Evolutionary conservation across 2,797 vertebrate species (phyloP), one percentile per base, ranked within the genome.

Genomic region (Moxostoma hubbsi): DNA sequence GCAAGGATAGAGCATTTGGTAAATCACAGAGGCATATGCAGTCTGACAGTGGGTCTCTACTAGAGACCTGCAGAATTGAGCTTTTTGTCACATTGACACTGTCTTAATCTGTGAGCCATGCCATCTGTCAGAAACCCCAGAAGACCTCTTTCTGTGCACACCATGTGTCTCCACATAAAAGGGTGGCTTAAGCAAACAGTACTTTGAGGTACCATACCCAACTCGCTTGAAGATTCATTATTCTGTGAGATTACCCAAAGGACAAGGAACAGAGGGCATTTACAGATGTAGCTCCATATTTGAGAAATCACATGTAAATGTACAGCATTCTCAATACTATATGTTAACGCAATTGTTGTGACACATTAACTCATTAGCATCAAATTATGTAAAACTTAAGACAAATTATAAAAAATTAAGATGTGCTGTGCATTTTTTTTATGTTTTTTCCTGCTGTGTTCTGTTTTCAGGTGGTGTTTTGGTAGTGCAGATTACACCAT

Each of bases 111-210:
- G 82, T 78, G 80, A 82, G 75, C 43, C 71, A 53, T 74, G 74
- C 85, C 85, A 86, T 85, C 85, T 86, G 85, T 81, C 81, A n/a
- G 85, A 76, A 81, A 70, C 83, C 85, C 82, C 85, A 79, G 77
- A 83, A 83, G 81, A 84, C 83, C 81, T 82, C 73, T 82, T 82
- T 83, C 82, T 75, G 83, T 73, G 83, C 62, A 50, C 82, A 43
- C 81, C 85, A 83, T 83, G 83, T 83, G 85, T 83, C 83, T 81
- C 68, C 77, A 86, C 82, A 85, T 86, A 77, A 86, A 85, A 86
- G 85, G 62, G 57, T 78, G 75, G 74, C 81, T 86, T 74, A 82
- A 57, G 12, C 82, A 82, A 81, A 68, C 73, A 63, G 61, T 51
- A 46, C 58, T 62, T 64, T 10, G 1, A 54, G 55, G 64, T 72